phyloP scores from a whole-genome alignment of 2,888 invertebrate species.

The Andrena hattorfiana region DNA sequence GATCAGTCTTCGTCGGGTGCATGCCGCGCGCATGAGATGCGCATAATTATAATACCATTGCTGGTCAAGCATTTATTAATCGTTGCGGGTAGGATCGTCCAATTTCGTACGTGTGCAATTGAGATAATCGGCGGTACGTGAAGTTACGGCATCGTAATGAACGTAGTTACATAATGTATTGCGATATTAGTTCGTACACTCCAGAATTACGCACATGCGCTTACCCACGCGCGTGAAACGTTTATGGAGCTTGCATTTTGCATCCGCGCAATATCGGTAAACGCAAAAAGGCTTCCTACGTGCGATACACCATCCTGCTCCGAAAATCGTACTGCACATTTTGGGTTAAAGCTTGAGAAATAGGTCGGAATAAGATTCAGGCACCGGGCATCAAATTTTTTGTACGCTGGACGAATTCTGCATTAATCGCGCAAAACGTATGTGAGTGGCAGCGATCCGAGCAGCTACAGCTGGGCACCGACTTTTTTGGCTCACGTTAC shows the following conservation, averaged over 20 bases:
- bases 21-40: not conserved
- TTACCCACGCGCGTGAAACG: not conserved
- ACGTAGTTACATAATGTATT: conserved; percentile 41
- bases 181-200: conserved; percentile 38
- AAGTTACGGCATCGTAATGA: conserved; percentile 43
- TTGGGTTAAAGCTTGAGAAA: not conserved
- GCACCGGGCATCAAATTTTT: not conserved
- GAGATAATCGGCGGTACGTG: conserved; percentile 36
- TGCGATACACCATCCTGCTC: not conserved
- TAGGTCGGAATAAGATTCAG: too few relatives aligned
- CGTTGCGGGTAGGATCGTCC: conserved; percentile 21
- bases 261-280: not conserved
- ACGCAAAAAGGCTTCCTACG: not conserved
- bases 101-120: conserved; percentile 51
- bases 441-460: conserved; percentile 25
- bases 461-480: conserved; percentile 14
- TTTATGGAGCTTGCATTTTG: not conserved
- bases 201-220: conserved; percentile 1
- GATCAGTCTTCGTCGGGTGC: conserved; percentile 1
- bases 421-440: conserved; percentile 18
- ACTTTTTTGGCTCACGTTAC: conserved; percentile 44
- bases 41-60: conserved; percentile 42
- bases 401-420: not conserved
- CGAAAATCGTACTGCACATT: not conserved
- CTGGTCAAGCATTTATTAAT: conserved; percentile 49